Percentiles rank a stretch among this genome's conserved stretches.
Conservation (phyloP, 53 echinoderm and acorn worm genomes). For the Holothuria leucospilota region DNA sequence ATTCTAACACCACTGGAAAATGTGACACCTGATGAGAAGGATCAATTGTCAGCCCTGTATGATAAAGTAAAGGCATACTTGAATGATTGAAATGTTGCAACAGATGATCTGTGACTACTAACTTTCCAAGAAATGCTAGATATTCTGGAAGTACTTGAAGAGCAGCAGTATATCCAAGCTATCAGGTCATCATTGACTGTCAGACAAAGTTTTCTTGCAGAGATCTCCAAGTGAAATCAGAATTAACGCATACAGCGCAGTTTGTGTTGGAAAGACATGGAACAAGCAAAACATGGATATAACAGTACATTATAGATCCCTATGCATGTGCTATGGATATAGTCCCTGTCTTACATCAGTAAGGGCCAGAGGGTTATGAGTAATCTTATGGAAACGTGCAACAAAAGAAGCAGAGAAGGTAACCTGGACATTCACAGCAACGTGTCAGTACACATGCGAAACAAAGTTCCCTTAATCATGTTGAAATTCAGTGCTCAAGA, state of each 20-base stretch:
- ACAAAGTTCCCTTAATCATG: slow-evolving; percentile 51
- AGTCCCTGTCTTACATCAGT: slow-evolving; percentile 60
- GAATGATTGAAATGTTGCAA: slow-evolving; percentile 7
- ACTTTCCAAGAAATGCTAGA: slow-evolving; percentile 25
- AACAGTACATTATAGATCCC: slow-evolving; percentile 47
- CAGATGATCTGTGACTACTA: slow-evolving; percentile 22
- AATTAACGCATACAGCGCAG: slow-evolving; percentile 57
- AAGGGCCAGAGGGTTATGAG: slow-evolving; percentile 70
- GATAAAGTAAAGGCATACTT: slow-evolving; percentile 1
- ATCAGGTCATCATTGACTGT: slow-evolving; percentile 11
- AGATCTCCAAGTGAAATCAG: slow-evolving; percentile 46
- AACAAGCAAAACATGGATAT: slow-evolving; percentile 69
- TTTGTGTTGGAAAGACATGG: slow-evolving; percentile 53
- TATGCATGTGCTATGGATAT: slow-evolving; percentile 71
- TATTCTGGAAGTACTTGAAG: slow-evolving; percentile 41
- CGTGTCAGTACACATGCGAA: slow-evolving; percentile 46
- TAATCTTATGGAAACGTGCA: slow-evolving; percentile 43
- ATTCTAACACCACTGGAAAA: slow-evolving; percentile 7
- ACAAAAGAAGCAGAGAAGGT: slow-evolving; percentile 57
- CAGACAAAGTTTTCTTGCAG: slow-evolving; percentile 54
- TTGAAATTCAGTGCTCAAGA: slow-evolving; percentile 60
- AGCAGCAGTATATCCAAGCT: slow-evolving; percentile 55
- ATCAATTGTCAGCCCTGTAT: not conserved
- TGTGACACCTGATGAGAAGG: not conserved
- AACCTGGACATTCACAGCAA: slow-evolving; percentile 45